A percentile compares a stretch with the other conserved stretches of the same genome.
These are phyloP conservation scores for Patiria pectinifera DNA, from an alignment of 53 echinoderm and acorn worm species.

Conservation along the genomic window DNA sequence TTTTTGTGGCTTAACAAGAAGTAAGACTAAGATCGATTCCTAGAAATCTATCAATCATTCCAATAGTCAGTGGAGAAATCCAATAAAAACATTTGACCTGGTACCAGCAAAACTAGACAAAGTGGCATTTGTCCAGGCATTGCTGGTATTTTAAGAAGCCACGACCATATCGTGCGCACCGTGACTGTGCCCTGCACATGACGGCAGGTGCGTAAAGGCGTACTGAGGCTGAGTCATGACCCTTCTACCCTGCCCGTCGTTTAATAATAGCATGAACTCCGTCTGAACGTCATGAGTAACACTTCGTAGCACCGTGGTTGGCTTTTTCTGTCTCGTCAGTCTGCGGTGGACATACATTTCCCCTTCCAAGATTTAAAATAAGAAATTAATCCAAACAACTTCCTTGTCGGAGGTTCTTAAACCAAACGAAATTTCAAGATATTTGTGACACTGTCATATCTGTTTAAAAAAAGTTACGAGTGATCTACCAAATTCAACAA, in stretches of 20 bases:
- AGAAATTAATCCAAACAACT: too few species aligned
- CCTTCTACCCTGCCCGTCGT: not conserved
- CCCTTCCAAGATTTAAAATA: too few species aligned
- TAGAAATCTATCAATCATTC: not conserved
- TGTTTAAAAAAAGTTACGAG: too few species aligned
- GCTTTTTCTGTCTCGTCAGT: not conserved
- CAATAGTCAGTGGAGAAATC: not conserved
- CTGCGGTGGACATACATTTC: too few species aligned
- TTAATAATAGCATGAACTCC: constrained; percentile 16
- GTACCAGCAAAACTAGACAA: not conserved
- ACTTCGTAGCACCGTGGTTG: not conserved
- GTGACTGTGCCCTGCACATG: not conserved
- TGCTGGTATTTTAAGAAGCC: not conserved
- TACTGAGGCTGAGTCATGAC: constrained; percentile 22
- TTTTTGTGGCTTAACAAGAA: not conserved
- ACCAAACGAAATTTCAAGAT: too few species aligned
- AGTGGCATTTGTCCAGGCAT: not conserved
- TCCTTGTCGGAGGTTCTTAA: too few species aligned
- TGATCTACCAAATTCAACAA: too few species aligned
- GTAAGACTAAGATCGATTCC: too few species aligned
- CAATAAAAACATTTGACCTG: not conserved
- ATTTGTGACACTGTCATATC: too few species aligned
- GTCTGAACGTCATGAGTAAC: not conserved
- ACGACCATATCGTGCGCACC: not conserved
- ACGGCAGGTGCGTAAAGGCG: constrained; percentile 5